phyloP scores from a whole-genome alignment of 1,140 invertebrate species.

The Drosophila kurseongensis region DNA sequence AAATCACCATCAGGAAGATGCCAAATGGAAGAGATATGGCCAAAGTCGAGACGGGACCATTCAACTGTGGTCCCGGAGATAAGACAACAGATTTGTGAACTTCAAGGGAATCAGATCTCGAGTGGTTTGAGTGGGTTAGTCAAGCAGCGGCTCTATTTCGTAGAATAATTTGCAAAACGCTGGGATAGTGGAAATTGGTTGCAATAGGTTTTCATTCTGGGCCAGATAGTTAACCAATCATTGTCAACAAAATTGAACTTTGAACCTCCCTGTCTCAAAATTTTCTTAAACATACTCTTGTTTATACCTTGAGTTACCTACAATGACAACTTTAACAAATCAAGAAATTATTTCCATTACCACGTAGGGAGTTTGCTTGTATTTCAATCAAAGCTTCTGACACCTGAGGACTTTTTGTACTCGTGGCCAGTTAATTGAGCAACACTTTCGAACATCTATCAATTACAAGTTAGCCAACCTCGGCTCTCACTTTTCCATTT shows the following conservation, averaged over 20 bases:
- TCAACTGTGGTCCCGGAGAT: slow-evolving; percentile 15
- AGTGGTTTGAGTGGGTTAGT: not conserved
- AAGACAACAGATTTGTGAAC: slow-evolving; percentile 27
- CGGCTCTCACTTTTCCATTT: not conserved
- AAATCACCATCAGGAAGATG: slow-evolving; percentile 25
- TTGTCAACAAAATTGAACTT: too few species aligned
- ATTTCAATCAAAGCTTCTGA: slow-evolving; percentile 5
- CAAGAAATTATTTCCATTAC: not conserved
- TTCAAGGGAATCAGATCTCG: slow-evolving; percentile 4
- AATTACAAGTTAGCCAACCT: slow-evolving; percentile 9
- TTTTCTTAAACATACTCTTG: too few species aligned
- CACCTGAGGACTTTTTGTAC: slow-evolving; percentile 12
- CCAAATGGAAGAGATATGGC: slow-evolving; percentile 24
- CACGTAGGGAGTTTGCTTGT: too few species aligned
- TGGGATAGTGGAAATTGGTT: too few species aligned
- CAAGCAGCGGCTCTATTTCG: not conserved
- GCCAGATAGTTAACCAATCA: too few species aligned
- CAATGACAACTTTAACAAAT: not conserved
- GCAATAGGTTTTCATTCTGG: too few species aligned
- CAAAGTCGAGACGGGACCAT: slow-evolving; percentile 2
- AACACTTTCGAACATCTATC: slow-evolving; percentile 39
- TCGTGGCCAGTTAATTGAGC: slow-evolving; percentile 29
- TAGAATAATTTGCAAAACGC: too few species aligned
- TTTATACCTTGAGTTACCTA: too few species aligned
- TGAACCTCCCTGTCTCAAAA: too few species aligned